Evolutionary conservation across 2,113 vertebrate genomes (phyloP).

Genomic region (Verasper variegatus): DNA sequence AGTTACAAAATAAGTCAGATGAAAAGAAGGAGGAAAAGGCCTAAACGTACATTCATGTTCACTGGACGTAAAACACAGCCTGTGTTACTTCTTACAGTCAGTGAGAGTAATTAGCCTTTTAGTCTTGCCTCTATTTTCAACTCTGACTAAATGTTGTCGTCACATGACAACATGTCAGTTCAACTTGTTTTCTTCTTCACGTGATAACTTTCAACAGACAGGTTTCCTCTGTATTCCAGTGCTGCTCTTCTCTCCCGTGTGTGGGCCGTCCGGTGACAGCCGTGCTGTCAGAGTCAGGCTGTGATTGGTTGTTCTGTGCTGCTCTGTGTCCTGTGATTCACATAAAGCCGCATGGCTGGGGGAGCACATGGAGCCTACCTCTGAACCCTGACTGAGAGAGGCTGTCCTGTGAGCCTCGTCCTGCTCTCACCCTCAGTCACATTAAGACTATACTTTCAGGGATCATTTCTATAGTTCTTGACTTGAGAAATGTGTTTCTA

Average conservation of each 20-base stretch:
- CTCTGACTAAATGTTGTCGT: neutral
- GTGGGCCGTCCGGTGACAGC: neutral
- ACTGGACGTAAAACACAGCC: too few species aligned
- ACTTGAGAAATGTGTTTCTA: slow-evolving; percentile 74
- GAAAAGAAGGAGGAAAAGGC: too few species aligned
- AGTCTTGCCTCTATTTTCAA: neutral
- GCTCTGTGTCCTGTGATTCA: neutral
- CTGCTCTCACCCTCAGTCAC: accelerated
- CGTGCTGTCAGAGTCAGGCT: neutral
- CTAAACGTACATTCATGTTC: too few species aligned
- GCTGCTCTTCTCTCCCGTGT: too few species aligned
- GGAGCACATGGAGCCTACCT: neutral
- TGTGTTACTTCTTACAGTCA: too few species aligned
- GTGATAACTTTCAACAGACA: too few species aligned
- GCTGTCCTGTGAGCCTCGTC: too few species aligned
- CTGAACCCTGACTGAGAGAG: slow-evolving; percentile 23
- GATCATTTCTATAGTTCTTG: slow-evolving; percentile 76
- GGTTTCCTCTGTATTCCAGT: too few species aligned
- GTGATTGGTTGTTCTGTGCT: neutral
- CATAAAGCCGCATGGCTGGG: neutral
- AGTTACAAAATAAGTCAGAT: too few species aligned
- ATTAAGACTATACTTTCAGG: slow-evolving; percentile 78
- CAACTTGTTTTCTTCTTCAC: too few species aligned
- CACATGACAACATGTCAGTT: too few species aligned
- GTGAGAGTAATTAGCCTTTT: too few species aligned